Base-by-base conservation (phyloP, 2,888 invertebrate genomes). In the Stenoptilia bipunctidactyla region DNA sequence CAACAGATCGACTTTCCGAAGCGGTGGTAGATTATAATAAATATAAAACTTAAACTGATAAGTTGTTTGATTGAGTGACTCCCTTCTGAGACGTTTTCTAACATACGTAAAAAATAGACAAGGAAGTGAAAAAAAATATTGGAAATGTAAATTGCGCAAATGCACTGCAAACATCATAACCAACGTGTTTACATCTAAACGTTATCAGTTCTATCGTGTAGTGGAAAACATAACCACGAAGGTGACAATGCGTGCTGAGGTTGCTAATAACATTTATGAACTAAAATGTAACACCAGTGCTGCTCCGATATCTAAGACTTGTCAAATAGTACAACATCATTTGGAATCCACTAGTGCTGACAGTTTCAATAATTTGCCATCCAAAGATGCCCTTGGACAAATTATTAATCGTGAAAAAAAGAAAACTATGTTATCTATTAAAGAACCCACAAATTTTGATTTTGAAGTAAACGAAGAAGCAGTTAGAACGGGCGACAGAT, bases 321-420 rank as follows among this genome's bases (percentile, higher is more conserved):
- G 40, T 15, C 42, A 42, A 27, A 37, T 45, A 15, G 2, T 45
- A 1, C 45, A 45, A 39, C 36, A 45, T 42, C 45, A 42, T 15
- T 27, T 45, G 8, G 38, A 3, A 20, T 20, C 20, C 20, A 20
- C 8, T 20, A 20, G 20, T 20, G 20, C 20, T 20, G 20, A 33
- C 33, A 33, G 3, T 33, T 33, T 10, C 3, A 33, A 3, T 33
- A 33, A 33, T 33, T 13, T 33, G 33, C 13, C 33, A 33, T 33
- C 33, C 13, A 33, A 33, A 33, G 10, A 33, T 13, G 33, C 33
- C 33, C 33, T 33, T 10, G 10, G 33, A 33, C 33, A 33, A 33
- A 33, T 33, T 6, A 10, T 3, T 33, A 33, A 33, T 33, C 33
- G 12, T 33, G 33, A 33, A 33, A 33, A 33, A 33, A 33, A 13